Conservation (phyloP, 1,140 invertebrate species). For the Saccostrea echinata region DNA sequence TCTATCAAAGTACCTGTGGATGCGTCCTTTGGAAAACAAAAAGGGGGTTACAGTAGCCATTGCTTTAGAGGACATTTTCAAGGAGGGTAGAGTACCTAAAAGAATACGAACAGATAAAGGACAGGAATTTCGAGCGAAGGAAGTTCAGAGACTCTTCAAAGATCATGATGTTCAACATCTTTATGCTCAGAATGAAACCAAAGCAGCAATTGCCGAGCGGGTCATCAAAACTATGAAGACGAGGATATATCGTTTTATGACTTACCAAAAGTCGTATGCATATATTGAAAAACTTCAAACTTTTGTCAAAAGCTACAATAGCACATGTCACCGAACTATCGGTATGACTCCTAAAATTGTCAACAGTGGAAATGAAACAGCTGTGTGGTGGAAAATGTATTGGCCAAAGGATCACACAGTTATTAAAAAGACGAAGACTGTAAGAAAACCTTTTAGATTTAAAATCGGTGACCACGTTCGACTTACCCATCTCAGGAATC, state of each 20-base stretch:
- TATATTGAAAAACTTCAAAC: slow-evolving; percentile 35
- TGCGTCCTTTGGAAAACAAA: slow-evolving; percentile 40
- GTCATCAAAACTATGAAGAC: neutral
- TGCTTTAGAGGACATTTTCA: neutral
- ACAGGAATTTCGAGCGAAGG: slow-evolving; percentile 41
- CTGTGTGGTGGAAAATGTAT: slow-evolving; percentile 51
- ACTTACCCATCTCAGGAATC: slow-evolving; percentile 50
- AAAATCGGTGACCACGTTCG: slow-evolving; percentile 57
- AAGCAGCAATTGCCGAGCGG: slow-evolving; percentile 22
- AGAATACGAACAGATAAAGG: slow-evolving; percentile 43
- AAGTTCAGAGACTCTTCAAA: neutral
- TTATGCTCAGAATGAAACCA: slow-evolving; percentile 42
- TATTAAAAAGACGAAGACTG: slow-evolving; percentile 28
- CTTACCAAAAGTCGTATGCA: neutral
- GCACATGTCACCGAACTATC: slow-evolving; percentile 36
- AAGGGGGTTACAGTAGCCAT: slow-evolving; percentile 30
- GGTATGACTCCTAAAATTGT: slow-evolving; percentile 27
- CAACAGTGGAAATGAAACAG: slow-evolving; percentile 34
- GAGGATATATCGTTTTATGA: no score
- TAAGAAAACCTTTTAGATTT: slow-evolving; percentile 49
- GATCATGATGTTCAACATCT: slow-evolving; percentile 33
- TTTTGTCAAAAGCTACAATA: slow-evolving; percentile 42
- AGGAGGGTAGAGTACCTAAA: slow-evolving; percentile 2
- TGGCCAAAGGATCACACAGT: slow-evolving; percentile 45
- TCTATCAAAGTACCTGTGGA: slow-evolving; percentile 47